Conservation (phyloP, 1,140 invertebrate species). For the Amyelois transitella region DNA sequence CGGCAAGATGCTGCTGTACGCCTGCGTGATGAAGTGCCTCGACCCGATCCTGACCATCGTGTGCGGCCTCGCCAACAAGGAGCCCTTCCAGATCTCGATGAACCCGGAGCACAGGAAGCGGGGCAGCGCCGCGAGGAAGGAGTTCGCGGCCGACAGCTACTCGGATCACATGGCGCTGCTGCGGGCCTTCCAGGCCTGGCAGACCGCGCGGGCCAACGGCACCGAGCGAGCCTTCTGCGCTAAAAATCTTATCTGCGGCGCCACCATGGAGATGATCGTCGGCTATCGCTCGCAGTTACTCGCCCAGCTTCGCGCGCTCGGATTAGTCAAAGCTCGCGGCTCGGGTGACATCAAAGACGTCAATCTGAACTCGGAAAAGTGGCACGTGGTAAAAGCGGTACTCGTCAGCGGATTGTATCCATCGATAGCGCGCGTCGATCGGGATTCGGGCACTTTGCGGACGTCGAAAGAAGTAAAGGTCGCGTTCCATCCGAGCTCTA, state of each 20-base stretch:
- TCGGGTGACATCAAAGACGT: constrained; percentile 84
- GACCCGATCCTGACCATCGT: constrained; percentile 96
- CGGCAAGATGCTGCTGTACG: constrained; percentile 94
- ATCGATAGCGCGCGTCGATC: constrained; percentile 82
- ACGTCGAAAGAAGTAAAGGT: constrained; percentile 83
- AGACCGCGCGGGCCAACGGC: constrained; percentile 79
- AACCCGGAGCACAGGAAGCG: constrained; percentile 80
- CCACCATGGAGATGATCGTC: constrained; percentile 91
- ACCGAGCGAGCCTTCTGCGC: constrained; percentile 85
- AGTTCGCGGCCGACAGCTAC: constrained; percentile 83
- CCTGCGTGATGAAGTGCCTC: constrained; percentile 93
- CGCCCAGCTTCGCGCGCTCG: constrained; percentile 88
- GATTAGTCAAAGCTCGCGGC: constrained; percentile 86
- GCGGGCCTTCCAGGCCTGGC: constrained; percentile 89
- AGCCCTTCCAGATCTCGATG: constrained; percentile 86
- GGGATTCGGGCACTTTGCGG: constrained; percentile 56
- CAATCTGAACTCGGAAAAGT: constrained; percentile 92
- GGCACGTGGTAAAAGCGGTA: constrained; percentile 94
- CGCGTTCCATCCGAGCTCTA: constrained; percentile 84
- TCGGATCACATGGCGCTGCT: constrained; percentile 95
- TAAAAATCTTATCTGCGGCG: constrained; percentile 85
- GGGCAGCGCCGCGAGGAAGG: constrained; percentile 77
- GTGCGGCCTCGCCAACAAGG: constrained; percentile 87
- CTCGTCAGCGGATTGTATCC: constrained; percentile 91
- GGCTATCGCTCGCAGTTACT: constrained; percentile 86